These are phyloP conservation scores for Drosophila fulvimacula DNA, from an alignment of 2,888 invertebrate species.

Conservation along the genomic window DNA sequence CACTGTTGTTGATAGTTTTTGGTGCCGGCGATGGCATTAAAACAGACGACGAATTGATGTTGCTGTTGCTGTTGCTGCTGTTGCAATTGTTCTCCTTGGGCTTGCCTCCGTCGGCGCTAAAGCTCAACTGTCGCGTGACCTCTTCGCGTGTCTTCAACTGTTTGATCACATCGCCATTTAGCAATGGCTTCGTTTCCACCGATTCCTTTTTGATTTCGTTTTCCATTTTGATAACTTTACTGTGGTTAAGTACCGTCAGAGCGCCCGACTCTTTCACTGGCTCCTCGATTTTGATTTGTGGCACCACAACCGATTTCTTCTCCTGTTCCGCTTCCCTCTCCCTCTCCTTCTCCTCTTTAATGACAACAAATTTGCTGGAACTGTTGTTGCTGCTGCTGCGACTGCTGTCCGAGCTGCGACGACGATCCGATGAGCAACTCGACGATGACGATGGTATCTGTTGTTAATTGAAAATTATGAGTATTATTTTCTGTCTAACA, in stretches of 20 bases:
- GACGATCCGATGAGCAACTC: conserved; percentile 68
- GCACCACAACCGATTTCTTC: conserved; percentile 25
- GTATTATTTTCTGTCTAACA: background rate
- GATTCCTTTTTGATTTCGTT: conserved; percentile 62
- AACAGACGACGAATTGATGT: conserved; percentile 41
- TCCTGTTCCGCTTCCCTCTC: conserved; percentile 16
- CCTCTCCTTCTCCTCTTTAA: conserved; percentile 48
- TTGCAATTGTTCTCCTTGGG: conserved; percentile 38
- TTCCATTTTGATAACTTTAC: conserved; percentile 44
- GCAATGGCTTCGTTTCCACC: conserved; percentile 42
- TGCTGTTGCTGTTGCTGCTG: conserved; percentile 20
- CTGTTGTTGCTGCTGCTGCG: conserved; percentile 75
- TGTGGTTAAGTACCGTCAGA: conserved; percentile 50
- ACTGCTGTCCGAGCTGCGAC: conserved; percentile 82
- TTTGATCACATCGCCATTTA: conserved; percentile 59
- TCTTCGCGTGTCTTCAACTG: conserved; percentile 80
- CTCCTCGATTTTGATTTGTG: conserved; percentile 52
- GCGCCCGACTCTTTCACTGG: conserved; percentile 15
- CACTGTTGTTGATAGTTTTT: conserved; percentile 49
- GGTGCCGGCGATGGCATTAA: conserved; percentile 78
- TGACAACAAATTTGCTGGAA: conserved; percentile 37
- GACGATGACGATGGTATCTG: conserved; percentile 66
- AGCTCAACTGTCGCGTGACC: conserved; percentile 82
- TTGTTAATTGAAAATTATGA: background rate
- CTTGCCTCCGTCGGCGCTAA: conserved; percentile 49